Base-by-base conservation (phyloP, 2,888 invertebrate genomes). In the Netelia melanura region DNA sequence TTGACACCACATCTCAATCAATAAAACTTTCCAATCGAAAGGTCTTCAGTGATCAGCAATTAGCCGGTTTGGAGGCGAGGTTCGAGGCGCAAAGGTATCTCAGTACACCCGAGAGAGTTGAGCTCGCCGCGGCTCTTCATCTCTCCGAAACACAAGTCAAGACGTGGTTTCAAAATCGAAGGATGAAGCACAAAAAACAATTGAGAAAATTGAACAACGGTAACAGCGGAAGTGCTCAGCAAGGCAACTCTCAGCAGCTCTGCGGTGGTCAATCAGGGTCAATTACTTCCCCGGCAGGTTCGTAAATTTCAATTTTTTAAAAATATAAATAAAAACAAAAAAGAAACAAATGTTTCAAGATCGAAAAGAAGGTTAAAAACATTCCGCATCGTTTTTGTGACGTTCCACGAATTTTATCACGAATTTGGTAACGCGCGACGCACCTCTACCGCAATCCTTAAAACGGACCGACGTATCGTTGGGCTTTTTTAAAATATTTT, bases 171-270 rank as follows among this genome's bases (percentile, higher is more conserved):
- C 99, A 99, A 94, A 99, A 99, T 94, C 95, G 99, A 38, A 95
- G 99, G 89, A 99, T 99, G 99, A 98, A 98, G 93, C 98, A 98
- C 94, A 98, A 98, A 95, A 98, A 98, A 91, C 98, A 98, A 92
- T 94, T 98, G 94, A 94, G 97, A 89, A 97, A 97, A 90, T 94
- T 96, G 81, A 96, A 96, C 88, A 91, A 89, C 17, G 86, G 76
- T 61, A 90, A 87, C 71, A 87, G 88, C n/a, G 87, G 87, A 14
- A 88, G 87, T 44, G 81, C 87, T 21, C 90, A 85, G 81, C 90
- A 89, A 77, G 85, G 84, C 44, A 87, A 87, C 62, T 83, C 87
- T 81, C 92, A 92, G 75, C 89, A 89, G 65, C 90, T 88, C 17
- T 90, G 89, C 71, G 87, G 87, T 10, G 89, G 88, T 43, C 91